Evolutionary conservation across 2,888 invertebrate species (phyloP).

Genomic region (Ctenicera cuprea): DNA sequence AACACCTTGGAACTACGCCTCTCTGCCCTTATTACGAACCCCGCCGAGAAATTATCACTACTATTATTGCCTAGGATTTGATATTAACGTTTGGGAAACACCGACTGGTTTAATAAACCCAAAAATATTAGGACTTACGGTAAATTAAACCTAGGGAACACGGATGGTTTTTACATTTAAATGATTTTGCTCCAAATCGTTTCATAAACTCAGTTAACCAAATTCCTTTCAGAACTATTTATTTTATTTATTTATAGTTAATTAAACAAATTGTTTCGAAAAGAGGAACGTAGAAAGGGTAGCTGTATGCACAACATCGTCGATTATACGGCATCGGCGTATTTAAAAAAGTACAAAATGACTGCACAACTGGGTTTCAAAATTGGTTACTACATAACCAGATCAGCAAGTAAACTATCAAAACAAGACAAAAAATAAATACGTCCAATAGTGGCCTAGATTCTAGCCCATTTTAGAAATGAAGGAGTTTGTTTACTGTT

Average conservation of each 20-base stretch:
- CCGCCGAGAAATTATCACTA: conserved; percentile 42
- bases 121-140: conserved; percentile 12
- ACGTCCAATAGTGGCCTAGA: not conserved
- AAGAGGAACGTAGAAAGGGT: too few species aligned
- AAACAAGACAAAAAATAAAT: conserved; percentile 11
- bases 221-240: too few species aligned
- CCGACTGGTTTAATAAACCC: conserved; percentile 22
- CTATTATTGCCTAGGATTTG: conserved; percentile 37
- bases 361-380: too few species aligned
- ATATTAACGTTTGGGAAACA: conserved; percentile 30
- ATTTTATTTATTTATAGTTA: too few species aligned
- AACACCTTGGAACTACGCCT: conserved; percentile 49
- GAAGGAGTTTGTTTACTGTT: conserved; percentile 49
- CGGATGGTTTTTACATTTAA: not conserved
- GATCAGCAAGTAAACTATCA: not conserved
- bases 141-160: conserved; percentile 18
- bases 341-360: too few species aligned
- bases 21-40: conserved; percentile 45
- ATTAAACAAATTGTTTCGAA: too few species aligned
- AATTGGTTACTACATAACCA: conserved; percentile 2
- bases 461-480: conserved; percentile 30
- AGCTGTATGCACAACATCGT: too few species aligned
- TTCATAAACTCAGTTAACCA: too few species aligned
- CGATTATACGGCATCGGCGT: too few species aligned
- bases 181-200: not conserved